Conservation (phyloP, 2,797 vertebrate genomes). For the Rhinichthys osculus region DNA sequence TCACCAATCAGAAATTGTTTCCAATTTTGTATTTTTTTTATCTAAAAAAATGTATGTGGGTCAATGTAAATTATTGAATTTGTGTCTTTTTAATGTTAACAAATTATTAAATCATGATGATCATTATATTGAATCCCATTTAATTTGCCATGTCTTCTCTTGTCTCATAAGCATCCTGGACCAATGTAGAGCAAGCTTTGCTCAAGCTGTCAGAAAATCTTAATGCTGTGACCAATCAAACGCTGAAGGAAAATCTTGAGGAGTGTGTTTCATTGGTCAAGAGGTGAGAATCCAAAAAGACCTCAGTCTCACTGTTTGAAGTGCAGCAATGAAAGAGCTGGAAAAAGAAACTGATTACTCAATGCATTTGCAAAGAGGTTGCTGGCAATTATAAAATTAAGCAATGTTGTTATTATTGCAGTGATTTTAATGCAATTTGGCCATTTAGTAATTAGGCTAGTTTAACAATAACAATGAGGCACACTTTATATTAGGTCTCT, state of each 20-base stretch:
- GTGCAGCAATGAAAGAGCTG: neutral
- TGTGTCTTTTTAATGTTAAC: neutral
- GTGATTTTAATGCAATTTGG: neutral
- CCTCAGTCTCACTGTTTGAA: neutral
- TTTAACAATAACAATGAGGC: neutral
- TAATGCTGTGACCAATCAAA: conserved; percentile 77
- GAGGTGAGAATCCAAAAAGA: conserved; percentile 77
- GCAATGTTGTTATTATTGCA: neutral
- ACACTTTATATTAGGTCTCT: neutral
- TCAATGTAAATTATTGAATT: neutral
- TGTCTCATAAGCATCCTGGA: conserved; percentile 86
- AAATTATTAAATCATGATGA: neutral
- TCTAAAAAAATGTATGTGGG: neutral
- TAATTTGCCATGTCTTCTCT: neutral
- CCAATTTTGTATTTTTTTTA: neutral
- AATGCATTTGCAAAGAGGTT: neutral
- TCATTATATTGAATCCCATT: neutral
- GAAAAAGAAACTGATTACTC: no score
- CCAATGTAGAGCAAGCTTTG: conserved; percentile 87
- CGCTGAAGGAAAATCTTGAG: conserved; percentile 85
- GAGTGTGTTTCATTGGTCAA: conserved; percentile 87
- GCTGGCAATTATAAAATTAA: neutral
- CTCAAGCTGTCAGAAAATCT: conserved; percentile 86
- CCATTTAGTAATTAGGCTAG: neutral
- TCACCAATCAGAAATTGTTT: neutral